These are phyloP conservation scores for Corydoras sp. DNA, from an alignment of 2,113 vertebrate genomes.

Conservation along the genomic window DNA sequence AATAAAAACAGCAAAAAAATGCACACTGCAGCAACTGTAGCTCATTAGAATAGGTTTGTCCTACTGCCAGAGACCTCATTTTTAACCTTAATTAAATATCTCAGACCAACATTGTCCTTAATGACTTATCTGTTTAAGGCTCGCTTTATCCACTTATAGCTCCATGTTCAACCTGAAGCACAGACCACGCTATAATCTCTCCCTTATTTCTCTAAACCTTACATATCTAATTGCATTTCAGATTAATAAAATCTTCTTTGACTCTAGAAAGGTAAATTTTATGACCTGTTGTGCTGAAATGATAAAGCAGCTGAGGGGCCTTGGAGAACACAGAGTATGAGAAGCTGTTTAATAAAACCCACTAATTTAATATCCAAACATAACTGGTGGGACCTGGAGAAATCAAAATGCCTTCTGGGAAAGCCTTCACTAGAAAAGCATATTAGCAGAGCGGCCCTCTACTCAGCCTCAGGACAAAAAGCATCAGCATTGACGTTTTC, in stretches of 20 bases:
- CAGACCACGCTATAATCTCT: constrained; percentile 46
- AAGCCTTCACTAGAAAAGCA: constrained; percentile 2
- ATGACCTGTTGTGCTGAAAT: constrained; percentile 55
- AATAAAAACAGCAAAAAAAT: no score
- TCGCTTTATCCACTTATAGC: constrained; percentile 49
- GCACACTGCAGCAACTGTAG: constrained; percentile 32
- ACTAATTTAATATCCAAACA: constrained; percentile 61
- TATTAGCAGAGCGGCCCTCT: background rate
- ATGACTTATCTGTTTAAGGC: constrained; percentile 51
- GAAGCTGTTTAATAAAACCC: constrained; percentile 58
- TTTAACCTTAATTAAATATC: constrained; percentile 66
- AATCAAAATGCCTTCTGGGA: constrained; percentile 5
- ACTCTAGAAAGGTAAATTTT: constrained; percentile 53
- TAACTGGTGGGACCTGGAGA: constrained; percentile 13
- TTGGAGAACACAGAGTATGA: constrained; percentile 1
- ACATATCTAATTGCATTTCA: constrained; percentile 62
- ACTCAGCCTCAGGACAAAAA: background rate
- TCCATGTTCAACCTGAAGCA: constrained; percentile 17
- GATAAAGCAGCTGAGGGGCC: constrained; percentile 51
- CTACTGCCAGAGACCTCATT: constrained; percentile 69
- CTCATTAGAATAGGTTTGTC: constrained; percentile 71
- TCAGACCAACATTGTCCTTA: constrained; percentile 50
- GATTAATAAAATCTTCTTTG: constrained; percentile 53
- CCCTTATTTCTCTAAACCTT: constrained; percentile 63
- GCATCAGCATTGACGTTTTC: background rate